Percentiles rank a stretch among this genome's conserved stretches.
Conservation (phyloP, 2,888 invertebrate species). For the Elmis aenea region DNA sequence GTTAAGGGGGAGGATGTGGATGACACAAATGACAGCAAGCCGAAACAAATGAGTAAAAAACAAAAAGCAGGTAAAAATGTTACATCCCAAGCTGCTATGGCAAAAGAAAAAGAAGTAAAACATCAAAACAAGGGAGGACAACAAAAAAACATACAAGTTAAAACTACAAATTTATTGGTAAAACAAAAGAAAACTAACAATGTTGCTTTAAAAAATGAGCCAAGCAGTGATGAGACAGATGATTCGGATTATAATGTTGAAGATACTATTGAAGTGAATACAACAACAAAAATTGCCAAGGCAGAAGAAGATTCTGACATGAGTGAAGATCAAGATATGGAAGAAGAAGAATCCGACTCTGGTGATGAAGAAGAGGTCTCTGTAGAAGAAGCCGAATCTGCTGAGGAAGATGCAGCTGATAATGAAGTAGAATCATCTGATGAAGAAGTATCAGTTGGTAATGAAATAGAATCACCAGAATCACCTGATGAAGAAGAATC, state of each 20-base stretch:
- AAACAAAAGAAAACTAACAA: too few species aligned
- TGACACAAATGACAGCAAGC: neutral
- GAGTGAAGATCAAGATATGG: conserved; percentile 6
- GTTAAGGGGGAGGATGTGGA: neutral
- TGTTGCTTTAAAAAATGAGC: too few species aligned
- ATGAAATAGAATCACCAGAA: conserved; percentile 15
- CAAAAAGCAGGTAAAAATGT: neutral
- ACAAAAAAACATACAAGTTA: neutral
- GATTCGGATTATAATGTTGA: conserved; percentile 20
- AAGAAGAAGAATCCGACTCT: conserved; percentile 17
- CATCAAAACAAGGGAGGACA: neutral
- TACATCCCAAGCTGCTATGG: neutral
- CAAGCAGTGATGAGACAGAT: conserved; percentile 3
- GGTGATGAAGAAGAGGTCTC: conserved; percentile 18
- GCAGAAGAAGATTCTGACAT: conserved; percentile 1
- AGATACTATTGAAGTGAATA: conserved; percentile 1
- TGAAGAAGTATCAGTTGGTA: conserved; percentile 14
- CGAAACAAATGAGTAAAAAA: neutral
- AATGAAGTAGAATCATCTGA: conserved; percentile 9
- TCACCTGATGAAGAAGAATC: conserved; percentile 21
- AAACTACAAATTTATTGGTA: too few species aligned
- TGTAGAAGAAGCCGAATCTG: conserved; percentile 9
- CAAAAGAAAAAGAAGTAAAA: neutral
- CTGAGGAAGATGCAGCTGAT: conserved; percentile 6
- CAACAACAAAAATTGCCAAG: too few species aligned